phyloP scores from a whole-genome alignment of 2,113 vertebrate species.

The Ondatra zibethicus region DNA sequence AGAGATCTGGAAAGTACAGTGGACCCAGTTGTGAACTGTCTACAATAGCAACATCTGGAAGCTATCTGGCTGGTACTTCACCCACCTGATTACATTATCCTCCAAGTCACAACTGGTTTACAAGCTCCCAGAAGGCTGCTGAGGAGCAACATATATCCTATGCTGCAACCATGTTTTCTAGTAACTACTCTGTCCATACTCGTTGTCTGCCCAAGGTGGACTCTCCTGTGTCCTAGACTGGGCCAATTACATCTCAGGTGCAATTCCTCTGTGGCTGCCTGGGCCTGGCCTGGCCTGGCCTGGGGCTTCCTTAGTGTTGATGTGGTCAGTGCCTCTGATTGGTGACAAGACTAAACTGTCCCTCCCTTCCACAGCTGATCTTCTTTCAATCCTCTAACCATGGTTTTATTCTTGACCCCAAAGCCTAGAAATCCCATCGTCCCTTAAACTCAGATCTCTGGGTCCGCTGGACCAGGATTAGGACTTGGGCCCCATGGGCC shows the following conservation, averaged over 20 bases:
- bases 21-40: not conserved
- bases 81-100: accelerated
- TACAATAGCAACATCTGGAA: not conserved
- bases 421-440: not conserved
- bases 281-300: no score
- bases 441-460: not conserved
- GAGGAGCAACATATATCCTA: accelerated
- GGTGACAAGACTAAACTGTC: not conserved
- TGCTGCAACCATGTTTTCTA: not conserved
- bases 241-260: accelerated
- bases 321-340: not conserved
- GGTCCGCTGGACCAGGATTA: not conserved
- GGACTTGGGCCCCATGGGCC: no score
- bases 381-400: not conserved
- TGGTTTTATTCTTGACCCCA: not conserved
- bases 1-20: not conserved
- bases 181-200: not conserved
- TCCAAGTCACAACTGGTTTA: not conserved
- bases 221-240: not conserved
- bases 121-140: not conserved
- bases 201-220: no score
- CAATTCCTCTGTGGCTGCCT: not conserved
- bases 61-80: not conserved
- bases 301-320: not conserved
- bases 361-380: not conserved